Conservation (phyloP, 2,113 vertebrate species). For the Dendropsophus ebraccatus region DNA sequence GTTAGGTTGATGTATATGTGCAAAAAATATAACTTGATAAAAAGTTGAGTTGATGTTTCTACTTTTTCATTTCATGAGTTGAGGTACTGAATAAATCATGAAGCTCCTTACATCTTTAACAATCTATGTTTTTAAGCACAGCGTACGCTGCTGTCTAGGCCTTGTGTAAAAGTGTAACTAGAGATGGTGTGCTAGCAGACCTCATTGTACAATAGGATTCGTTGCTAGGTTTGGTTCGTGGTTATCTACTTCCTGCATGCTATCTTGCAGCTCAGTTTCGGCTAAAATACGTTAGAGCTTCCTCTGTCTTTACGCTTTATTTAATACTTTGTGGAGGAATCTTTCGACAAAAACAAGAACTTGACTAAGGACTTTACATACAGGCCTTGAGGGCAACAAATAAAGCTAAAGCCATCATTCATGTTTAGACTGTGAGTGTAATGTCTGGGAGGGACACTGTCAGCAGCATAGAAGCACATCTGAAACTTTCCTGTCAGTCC, state of each 20-base stretch:
- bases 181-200: constrained; percentile 10
- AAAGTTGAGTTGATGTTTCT: not conserved
- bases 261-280: constrained; percentile 13
- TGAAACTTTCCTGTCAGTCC: constrained; percentile 54
- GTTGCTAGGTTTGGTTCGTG: constrained; percentile 30
- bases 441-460: constrained; percentile 56
- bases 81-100: too few relatives aligned
- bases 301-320: constrained; percentile 7
- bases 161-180: not conserved
- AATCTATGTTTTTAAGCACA: not conserved
- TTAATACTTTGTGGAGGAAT: not conserved
- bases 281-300: constrained; percentile 22
- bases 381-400: constrained; percentile 9
- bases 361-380: not conserved
- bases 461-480: constrained; percentile 32
- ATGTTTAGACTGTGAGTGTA: constrained; percentile 4
- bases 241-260: constrained; percentile 56
- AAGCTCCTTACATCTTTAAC: not conserved
- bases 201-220: constrained; percentile 13
- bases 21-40: not conserved
- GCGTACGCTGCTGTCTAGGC: not conserved
- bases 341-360: not conserved
- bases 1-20: not conserved
- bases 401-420: constrained; percentile 4
- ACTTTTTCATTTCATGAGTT: not conserved